Base-by-base conservation (phyloP, 2,113 vertebrate genomes). In the Prinia subflava region DNA sequence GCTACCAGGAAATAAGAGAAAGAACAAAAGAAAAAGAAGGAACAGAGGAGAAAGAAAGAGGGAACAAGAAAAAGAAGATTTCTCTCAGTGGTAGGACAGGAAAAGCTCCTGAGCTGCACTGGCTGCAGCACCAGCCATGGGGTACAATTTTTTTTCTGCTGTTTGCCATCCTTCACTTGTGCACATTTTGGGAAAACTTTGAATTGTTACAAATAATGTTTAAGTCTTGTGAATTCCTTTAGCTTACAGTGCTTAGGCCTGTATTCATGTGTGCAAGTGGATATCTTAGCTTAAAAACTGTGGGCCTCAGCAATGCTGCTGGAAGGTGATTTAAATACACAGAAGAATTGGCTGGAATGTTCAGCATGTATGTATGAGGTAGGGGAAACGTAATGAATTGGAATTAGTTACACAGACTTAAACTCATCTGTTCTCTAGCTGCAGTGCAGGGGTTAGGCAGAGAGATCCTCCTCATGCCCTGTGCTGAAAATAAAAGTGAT, bases 401-500 rank as follows among this genome's bases (percentile, higher is more conserved):
- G 21, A 59, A 77, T 35, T 11, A 50, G 9, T 59, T 37, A 37
- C 44, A 31, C 0, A 27, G 17, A 27, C 37, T 31, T 10, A 60
- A 77, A 77, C 9, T 77, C 18, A 37, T 27, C 37, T 52, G 44
- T 44, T 86, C 22, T 44, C 53, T 10, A 68, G 25, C 53, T 60
- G 33, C 0, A 0, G 37, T 77, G 46, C 5, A 3, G 9, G 18
- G 18, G 3, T 44, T 44, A 52, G 33, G 37, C 27, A 77, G 46
- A 59, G 25, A 60, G 7, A 68, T 52, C 33, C 17, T 25, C 21
- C 27, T 44, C 37, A 18, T 27, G 14, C 17, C 17, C 18, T 12
- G 14, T 31, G 14, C 25, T 18, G 53, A 44, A 42, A 67, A 68
- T 19, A 68, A 49, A 56, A 77, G 31, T 25, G 35, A 25, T 59